Base-by-base conservation (phyloP, 2,888 invertebrate species). In the Lydus trimaculatus region DNA sequence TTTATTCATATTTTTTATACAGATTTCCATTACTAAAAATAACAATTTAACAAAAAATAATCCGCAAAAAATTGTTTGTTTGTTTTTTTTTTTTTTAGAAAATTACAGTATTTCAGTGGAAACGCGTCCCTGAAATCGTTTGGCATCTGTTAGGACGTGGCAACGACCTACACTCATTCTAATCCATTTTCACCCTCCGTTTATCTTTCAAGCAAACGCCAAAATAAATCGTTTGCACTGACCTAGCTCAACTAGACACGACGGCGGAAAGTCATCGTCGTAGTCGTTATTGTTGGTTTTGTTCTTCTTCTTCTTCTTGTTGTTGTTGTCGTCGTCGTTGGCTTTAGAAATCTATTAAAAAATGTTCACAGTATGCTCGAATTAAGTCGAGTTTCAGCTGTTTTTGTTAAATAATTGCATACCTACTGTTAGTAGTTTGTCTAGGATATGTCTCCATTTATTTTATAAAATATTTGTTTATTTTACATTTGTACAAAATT, bases 201-300 rank as follows among this genome's bases (percentile, higher is more conserved):
- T 60, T 67, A 60, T 60, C 66, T 33, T 39, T 56, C 36, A 56
- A 11, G 48, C 43, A 43, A 64, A 67, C 67, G 56, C 65, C 61
- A 69, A 69, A 69, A 69, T 69, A 69, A 69, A 69, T 63, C 65
- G 48, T 20, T 48, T 52, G 39, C 66, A 70, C 70, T 70, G 70
- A 70, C 70, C 70, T 70, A 70, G 67, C 70, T 61, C 64, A 69
- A 69, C 62, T 67, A 66, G 70, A 65, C 70, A 70, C 67, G 48
- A 48, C 48, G 48, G 3, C 48, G 48, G 9, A 65, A 65, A 70
- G 70, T 70, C 65, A 66, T 70, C 48, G 20, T 9, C 20, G 20
- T 48, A 8, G 9, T 20, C 20, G 20, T 48, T 11, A 7, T 9
- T 9, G 8, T 6, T 7, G 8, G 7, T 3, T 1, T 48, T 48